Percentiles rank a stretch among this genome's conserved stretches.
Evolutionary conservation across 2,888 invertebrate genomes (phyloP).

Genomic region (Euplagia quadripunctaria): DNA sequence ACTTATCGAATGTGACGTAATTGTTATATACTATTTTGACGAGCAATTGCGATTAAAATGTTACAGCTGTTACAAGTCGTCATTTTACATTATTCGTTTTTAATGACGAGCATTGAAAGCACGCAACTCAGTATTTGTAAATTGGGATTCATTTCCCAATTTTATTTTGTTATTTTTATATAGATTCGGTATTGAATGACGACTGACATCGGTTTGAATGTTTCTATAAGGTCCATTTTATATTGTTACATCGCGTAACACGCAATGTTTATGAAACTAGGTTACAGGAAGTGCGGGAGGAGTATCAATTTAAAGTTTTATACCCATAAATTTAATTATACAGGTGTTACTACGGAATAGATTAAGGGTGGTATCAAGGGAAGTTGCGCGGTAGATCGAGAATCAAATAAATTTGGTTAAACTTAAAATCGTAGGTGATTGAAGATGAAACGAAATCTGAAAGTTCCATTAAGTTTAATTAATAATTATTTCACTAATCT

Average conservation of each 20-base stretch:
- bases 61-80: not conserved
- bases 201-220: conserved; percentile 49
- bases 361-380: not conserved
- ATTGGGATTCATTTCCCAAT: too few species aligned
- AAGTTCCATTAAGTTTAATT: too few species aligned
- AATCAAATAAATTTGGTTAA: not conserved
- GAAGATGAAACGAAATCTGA: too few species aligned
- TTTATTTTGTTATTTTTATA: conserved; percentile 46
- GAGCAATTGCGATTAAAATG: conserved; percentile 1
- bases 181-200: conserved; percentile 41
- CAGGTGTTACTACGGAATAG: not conserved
- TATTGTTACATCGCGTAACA: conserved; percentile 52
- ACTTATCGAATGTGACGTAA: not conserved
- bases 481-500: too few species aligned
- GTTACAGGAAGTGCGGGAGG: conserved; percentile 51
- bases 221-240: conserved; percentile 48
- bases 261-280: conserved; percentile 56
- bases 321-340: conserved; percentile 35
- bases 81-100: conserved; percentile 1
- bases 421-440: not conserved
- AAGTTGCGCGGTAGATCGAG: not conserved
- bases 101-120: conserved; percentile 7
- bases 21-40: not conserved
- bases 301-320: conserved; percentile 56
- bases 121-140: conserved; percentile 35